These are phyloP conservation scores for Aphelenchoides avenae DNA, from an alignment of 1,140 invertebrate species.

Conservation along the genomic window DNA sequence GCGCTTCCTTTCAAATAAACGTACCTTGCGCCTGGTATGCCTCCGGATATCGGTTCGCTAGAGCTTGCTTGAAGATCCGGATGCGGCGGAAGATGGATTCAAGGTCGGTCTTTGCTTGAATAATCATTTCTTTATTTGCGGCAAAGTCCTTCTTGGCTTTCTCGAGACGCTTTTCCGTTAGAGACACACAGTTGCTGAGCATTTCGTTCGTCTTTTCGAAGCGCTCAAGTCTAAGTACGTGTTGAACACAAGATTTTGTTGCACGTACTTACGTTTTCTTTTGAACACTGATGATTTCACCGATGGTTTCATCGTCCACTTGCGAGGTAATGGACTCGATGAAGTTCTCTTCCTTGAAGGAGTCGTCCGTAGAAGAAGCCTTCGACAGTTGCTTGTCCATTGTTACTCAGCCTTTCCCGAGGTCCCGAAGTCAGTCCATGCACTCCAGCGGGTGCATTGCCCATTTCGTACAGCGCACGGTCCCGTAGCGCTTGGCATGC, in stretches of 20 bases:
- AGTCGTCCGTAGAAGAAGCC: slow-evolving; percentile 16
- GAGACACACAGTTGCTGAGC: slow-evolving; percentile 24
- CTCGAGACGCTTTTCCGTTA: slow-evolving; percentile 35
- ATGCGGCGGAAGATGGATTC: slow-evolving; percentile 38
- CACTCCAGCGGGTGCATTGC: too few species aligned
- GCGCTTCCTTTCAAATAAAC: too few species aligned
- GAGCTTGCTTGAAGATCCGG: slow-evolving; percentile 14
- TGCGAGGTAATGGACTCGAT: slow-evolving; percentile 36
- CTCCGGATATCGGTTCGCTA: slow-evolving; percentile 33
- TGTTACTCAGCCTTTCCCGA: too few species aligned
- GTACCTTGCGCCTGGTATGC: slow-evolving; percentile 32
- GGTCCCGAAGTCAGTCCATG: too few species aligned
- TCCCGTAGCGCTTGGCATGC: too few species aligned
- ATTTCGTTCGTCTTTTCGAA: slow-evolving; percentile 47
- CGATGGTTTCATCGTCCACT: slow-evolving; percentile 41
- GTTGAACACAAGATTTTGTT: slow-evolving; percentile 4
- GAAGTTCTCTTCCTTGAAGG: slow-evolving; percentile 38
- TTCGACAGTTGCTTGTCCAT: too few species aligned
- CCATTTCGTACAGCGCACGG: too few species aligned
- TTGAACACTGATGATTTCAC: slow-evolving; percentile 34
- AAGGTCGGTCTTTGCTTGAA: slow-evolving; percentile 38
- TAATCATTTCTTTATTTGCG: slow-evolving; percentile 22
- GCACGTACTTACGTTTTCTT: slow-evolving; percentile 43
- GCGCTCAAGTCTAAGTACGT: slow-evolving; percentile 32
- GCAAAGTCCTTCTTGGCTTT: slow-evolving; percentile 31